Evolutionary conservation across 1,140 invertebrate genomes (phyloP).

Genomic region (Latrodectus geometricus): DNA sequence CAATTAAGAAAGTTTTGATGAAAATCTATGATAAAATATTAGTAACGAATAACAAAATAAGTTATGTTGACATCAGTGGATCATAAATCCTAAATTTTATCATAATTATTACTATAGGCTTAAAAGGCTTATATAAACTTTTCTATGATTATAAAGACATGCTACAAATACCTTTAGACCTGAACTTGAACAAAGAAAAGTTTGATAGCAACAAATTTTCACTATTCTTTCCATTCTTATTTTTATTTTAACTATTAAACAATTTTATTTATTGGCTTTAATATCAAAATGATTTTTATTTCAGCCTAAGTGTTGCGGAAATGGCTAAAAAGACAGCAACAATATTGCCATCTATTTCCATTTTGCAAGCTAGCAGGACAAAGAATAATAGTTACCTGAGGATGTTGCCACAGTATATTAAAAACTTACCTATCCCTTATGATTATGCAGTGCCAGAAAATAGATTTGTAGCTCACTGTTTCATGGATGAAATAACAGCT

Average conservation of each 20-base stretch:
- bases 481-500: constrained; percentile 67
- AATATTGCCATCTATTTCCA: constrained; percentile 72
- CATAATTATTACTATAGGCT: too few species aligned
- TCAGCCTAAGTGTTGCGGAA: constrained; percentile 75
- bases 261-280: neutral
- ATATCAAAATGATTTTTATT: neutral
- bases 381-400: constrained; percentile 67
- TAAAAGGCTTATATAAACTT: too few species aligned
- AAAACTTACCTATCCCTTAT: constrained; percentile 75
- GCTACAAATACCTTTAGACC: neutral
- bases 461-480: constrained; percentile 68
- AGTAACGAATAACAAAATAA: too few species aligned
- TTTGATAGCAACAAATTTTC: neutral
- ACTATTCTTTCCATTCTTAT: neutral
- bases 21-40: too few species aligned
- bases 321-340: constrained; percentile 75
- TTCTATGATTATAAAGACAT: neutral
- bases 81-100: too few species aligned
- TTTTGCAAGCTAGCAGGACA: constrained; percentile 69
- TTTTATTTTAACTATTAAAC: neutral
- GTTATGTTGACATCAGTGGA: too few species aligned
- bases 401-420: constrained; percentile 71
- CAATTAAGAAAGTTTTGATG: too few species aligned
- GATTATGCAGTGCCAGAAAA: constrained; percentile 77
- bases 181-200: neutral